Evolutionary conservation across 2,888 invertebrate genomes (phyloP).

Genomic region (Drosophila nigricruria): DNA sequence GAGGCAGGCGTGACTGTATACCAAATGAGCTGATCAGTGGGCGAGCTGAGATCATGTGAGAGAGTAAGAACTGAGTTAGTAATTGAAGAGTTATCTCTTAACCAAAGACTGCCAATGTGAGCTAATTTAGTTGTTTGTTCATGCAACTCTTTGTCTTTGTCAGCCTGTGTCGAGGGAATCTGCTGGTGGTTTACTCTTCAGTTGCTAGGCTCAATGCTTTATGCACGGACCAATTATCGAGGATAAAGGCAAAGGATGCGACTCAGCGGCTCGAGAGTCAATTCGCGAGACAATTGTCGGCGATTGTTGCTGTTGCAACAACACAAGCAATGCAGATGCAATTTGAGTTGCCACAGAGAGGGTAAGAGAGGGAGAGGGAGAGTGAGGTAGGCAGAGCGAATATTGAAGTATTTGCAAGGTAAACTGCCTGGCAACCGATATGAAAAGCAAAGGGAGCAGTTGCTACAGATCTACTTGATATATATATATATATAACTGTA

Average conservation of each 20-base stretch:
- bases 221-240: conserved; percentile 55
- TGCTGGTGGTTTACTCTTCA: not conserved
- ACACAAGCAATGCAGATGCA: conserved; percentile 1
- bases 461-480: not conserved
- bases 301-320: conserved; percentile 24
- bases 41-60: too few species aligned
- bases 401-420: conserved; percentile 39
- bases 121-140: too few species aligned
- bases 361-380: not conserved
- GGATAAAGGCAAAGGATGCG: conserved; percentile 45
- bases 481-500: not conserved
- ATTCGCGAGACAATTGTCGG: conserved; percentile 46
- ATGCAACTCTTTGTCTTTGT: not conserved
- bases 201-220: not conserved
- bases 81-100: too few species aligned
- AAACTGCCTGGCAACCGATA: conserved; percentile 31
- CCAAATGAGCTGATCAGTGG: too few species aligned
- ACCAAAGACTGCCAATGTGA: too few species aligned
- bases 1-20: too few species aligned
- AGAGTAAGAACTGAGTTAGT: too few species aligned
- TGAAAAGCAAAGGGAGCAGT: conserved; percentile 1
- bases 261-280: conserved; percentile 51
- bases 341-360: conserved; percentile 1
- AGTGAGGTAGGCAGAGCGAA: not conserved
- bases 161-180: not conserved